phyloP scores from a whole-genome alignment of 2,113 vertebrate genomes.

The Pavo muticus region DNA sequence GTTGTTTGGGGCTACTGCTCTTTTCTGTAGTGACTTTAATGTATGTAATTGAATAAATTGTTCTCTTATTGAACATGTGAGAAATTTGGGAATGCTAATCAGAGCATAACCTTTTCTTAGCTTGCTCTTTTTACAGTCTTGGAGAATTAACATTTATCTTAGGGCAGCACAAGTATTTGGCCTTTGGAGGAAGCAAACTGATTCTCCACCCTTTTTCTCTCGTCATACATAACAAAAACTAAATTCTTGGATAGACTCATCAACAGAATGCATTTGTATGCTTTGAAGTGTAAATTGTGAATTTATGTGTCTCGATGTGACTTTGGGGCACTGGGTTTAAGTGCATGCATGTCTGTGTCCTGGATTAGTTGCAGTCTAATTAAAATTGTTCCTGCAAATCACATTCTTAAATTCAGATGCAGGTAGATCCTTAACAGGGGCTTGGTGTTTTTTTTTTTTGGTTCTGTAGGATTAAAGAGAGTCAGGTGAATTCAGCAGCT shows the following conservation, averaged over 20 bases:
- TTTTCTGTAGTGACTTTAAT: neutral
- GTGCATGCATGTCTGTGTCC: rapidly evolving
- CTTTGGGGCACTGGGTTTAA: rapidly evolving
- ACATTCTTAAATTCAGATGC: neutral
- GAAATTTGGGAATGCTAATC: slow-evolving; percentile 37
- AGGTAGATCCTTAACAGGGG: neutral
- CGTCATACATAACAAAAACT: neutral
- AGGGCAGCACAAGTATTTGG: neutral
- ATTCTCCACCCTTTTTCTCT: neutral
- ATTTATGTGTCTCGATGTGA: neutral
- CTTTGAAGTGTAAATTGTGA: slow-evolving; percentile 46
- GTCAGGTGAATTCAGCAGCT: neutral
- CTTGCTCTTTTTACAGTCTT: neutral
- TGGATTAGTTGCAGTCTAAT: slow-evolving; percentile 21
- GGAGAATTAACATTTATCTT: slow-evolving; percentile 36
- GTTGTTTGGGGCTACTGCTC: neutral
- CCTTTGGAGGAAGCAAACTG: slow-evolving; percentile 15
- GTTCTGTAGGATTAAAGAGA: neutral
- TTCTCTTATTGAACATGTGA: neutral
- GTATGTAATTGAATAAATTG: slow-evolving; percentile 7
- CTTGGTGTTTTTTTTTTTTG: neutral
- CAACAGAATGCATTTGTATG: neutral
- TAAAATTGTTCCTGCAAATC: neutral
- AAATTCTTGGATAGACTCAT: neutral
- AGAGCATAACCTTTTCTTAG: slow-evolving; percentile 48